Evolutionary conservation across 2,113 vertebrate species (phyloP).

Genomic region (Ceuthmochares aereus): DNA sequence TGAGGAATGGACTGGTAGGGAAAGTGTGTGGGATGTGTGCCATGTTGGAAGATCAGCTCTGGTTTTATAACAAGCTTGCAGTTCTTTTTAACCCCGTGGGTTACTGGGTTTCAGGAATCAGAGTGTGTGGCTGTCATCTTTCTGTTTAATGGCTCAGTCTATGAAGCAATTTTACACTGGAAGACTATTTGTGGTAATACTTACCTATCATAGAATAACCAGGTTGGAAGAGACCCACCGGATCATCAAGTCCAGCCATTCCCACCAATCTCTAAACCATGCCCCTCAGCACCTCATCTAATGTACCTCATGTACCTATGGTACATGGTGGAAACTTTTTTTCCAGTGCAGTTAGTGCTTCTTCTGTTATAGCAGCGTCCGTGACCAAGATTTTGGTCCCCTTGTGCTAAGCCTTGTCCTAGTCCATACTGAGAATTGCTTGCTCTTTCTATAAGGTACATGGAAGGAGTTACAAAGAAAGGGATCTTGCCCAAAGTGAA

Average conservation of each 20-base stretch:
- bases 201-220: not conserved
- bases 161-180: not conserved
- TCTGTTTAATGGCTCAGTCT: not conserved
- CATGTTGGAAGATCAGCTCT: not conserved
- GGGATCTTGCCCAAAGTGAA: not conserved
- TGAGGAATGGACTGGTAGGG: not conserved
- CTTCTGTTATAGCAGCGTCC: not conserved
- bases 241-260: too few species aligned
- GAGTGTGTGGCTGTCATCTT: accelerated
- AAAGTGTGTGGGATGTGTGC: not conserved
- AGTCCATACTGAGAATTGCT: not conserved
- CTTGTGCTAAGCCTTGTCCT: not conserved
- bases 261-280: too few species aligned
- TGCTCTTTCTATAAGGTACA: accelerated
- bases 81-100: not conserved
- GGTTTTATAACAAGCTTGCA: not conserved
- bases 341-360: not conserved
- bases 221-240: too few species aligned
- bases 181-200: not conserved
- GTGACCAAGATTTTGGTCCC: not conserved
- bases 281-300: too few species aligned
- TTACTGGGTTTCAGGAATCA: not conserved
- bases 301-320: too few species aligned
- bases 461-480: not conserved
- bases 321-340: not conserved